These are phyloP conservation scores for Porites rus DNA, from an alignment of 92 coral and sea anemone species.

Conservation along the genomic window DNA sequence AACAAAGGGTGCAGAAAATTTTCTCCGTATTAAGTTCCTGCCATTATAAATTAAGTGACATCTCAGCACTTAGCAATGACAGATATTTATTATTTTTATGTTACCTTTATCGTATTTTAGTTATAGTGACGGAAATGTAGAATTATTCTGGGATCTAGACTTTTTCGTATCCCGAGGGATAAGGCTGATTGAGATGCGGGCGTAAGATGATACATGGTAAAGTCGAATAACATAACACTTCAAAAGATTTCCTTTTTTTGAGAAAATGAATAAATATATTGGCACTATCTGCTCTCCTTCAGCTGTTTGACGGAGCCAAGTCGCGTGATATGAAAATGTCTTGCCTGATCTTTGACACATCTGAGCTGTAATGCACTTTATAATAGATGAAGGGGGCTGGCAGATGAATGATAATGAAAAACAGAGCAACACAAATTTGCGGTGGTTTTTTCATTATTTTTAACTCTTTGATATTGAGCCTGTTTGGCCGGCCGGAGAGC, in stretches of 20 bases:
- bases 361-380: not conserved
- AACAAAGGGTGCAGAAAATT: too few relatives aligned
- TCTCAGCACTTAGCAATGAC: too few relatives aligned
- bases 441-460: not conserved
- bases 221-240: not conserved
- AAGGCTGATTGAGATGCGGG: not conserved
- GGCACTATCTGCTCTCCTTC: not conserved
- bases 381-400: not conserved
- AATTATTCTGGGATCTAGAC: not conserved
- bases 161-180: not conserved
- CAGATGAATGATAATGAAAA: not conserved
- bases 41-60: too few relatives aligned
- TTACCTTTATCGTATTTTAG: too few relatives aligned
- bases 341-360: not conserved
- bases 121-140: too few relatives aligned
- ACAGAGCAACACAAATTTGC: not conserved
- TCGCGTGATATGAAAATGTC: not conserved
- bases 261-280: constrained; percentile 14
- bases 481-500: too few relatives aligned
- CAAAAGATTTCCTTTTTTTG: not conserved
- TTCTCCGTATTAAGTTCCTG: too few relatives aligned
- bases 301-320: constrained; percentile 6
- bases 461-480: not conserved
- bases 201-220: not conserved
- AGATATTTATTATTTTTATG: too few relatives aligned